Evolutionary conservation across 2,113 vertebrate species (phyloP).

Genomic region (Aphelocoma coerulescens): DNA sequence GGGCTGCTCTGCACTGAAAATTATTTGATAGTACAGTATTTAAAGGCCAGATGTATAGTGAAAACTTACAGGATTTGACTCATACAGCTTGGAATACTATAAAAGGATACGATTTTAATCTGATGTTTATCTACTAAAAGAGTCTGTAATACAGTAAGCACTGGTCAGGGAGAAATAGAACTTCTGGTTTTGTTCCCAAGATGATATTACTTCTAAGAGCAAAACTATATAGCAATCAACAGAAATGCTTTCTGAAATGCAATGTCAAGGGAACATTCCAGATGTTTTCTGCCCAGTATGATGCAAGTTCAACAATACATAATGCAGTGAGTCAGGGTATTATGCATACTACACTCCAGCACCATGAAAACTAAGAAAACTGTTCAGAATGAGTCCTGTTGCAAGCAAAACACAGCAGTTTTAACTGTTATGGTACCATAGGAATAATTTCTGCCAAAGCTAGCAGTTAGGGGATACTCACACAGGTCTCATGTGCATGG

Average conservation of each 20-base stretch:
- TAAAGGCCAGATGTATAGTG: neutral
- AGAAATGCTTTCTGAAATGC: neutral
- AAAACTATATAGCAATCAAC: neutral
- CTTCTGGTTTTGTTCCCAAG: neutral
- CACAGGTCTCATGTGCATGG: fast-evolving
- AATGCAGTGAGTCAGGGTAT: neutral
- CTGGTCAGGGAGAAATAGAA: neutral
- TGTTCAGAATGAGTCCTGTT: neutral
- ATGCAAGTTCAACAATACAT: neutral
- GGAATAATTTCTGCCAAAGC: neutral
- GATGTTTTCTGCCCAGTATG: neutral
- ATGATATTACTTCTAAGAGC: neutral
- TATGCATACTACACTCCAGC: neutral
- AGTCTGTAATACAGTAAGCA: neutral
- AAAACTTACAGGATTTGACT: neutral
- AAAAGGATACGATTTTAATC: constrained; percentile 1
- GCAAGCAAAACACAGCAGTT: neutral
- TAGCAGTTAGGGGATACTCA: neutral
- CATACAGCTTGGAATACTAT: neutral
- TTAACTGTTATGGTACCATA: neutral
- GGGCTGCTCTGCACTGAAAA: neutral
- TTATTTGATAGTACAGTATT: neutral
- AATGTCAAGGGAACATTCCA: neutral
- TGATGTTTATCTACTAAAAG: neutral
- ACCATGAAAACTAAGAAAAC: neutral